Conservation (phyloP, 2,888 invertebrate genomes). For the Alloplasta piceator region DNA sequence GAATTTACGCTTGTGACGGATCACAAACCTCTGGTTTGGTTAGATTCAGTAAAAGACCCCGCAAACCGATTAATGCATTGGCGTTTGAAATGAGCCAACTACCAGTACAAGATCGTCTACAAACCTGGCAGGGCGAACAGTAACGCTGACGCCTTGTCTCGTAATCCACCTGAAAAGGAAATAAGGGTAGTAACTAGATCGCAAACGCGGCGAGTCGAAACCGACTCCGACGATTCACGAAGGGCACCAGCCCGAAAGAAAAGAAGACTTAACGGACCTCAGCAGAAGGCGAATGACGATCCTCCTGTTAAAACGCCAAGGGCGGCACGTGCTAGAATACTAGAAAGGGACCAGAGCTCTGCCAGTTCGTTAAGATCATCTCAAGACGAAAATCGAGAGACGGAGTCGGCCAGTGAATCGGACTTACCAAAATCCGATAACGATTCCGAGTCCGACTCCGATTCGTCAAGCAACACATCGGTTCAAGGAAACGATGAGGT, state of each 20-base stretch:
- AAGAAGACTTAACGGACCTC: too few relatives aligned
- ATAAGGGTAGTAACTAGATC: neutral
- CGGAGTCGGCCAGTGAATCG: too few relatives aligned
- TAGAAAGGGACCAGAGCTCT: too few relatives aligned
- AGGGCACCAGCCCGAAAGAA: too few relatives aligned
- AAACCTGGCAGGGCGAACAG: slow-evolving; percentile 72
- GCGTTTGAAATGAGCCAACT: slow-evolving; percentile 73
- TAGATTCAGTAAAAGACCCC: slow-evolving; percentile 71
- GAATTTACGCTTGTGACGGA: slow-evolving; percentile 70
- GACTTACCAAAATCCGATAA: neutral
- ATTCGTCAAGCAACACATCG: neutral
- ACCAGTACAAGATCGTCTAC: slow-evolving; percentile 74
- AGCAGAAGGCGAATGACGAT: too few relatives aligned
- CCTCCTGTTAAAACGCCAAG: too few relatives aligned
- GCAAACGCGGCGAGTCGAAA: too few relatives aligned
- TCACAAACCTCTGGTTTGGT: slow-evolving; percentile 67
- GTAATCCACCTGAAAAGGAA: slow-evolving; percentile 45
- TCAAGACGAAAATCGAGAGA: too few relatives aligned
- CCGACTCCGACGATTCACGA: too few relatives aligned
- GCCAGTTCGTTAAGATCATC: too few relatives aligned
- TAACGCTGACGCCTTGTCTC: slow-evolving; percentile 74
- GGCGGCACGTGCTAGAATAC: too few relatives aligned
- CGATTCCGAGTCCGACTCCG: neutral
- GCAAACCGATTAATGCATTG: slow-evolving; percentile 71
- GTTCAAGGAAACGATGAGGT: neutral